Conservation (phyloP, 2,113 vertebrate genomes). For the Mungos mungo region DNA sequence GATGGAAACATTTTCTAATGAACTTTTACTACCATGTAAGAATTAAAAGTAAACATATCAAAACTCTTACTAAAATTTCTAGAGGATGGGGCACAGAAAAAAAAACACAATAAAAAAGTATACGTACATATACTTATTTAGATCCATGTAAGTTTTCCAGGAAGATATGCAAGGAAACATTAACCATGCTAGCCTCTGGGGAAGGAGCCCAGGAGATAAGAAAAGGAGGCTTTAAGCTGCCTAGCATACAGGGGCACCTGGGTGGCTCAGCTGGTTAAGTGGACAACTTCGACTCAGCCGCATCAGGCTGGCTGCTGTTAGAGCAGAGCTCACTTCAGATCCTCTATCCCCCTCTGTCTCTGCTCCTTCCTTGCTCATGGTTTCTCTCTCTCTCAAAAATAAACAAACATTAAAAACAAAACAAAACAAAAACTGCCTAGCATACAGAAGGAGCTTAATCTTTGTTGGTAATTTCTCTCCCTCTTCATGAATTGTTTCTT, state of each 20-base stretch:
- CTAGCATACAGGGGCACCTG: neutral
- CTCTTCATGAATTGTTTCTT: neutral
- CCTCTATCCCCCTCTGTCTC: too few relatives aligned
- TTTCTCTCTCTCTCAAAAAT: too few relatives aligned
- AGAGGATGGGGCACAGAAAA: neutral
- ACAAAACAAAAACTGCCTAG: neutral
- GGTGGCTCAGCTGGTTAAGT: too few relatives aligned
- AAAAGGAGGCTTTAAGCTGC: neutral
- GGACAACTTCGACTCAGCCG: too few relatives aligned
- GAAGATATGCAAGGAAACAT: neutral
- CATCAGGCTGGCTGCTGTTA: too few relatives aligned
- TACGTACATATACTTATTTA: neutral
- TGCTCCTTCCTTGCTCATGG: too few relatives aligned
- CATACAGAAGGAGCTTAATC: neutral
- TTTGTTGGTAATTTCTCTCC: neutral
- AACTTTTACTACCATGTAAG: neutral
- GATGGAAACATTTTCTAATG: conserved; percentile 27
- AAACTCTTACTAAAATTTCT: neutral
- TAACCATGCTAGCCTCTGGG: neutral
- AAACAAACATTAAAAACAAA: too few relatives aligned
- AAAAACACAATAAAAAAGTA: neutral
- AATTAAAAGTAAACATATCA: conserved; percentile 16
- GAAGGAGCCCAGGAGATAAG: neutral
- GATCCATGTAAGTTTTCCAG: neutral
- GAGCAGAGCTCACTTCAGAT: too few relatives aligned